Percentiles rank a stretch among this genome's conserved stretches.
Conservation (phyloP, 2,113 vertebrate genomes). For the Melanostigma gelatinosum region DNA sequence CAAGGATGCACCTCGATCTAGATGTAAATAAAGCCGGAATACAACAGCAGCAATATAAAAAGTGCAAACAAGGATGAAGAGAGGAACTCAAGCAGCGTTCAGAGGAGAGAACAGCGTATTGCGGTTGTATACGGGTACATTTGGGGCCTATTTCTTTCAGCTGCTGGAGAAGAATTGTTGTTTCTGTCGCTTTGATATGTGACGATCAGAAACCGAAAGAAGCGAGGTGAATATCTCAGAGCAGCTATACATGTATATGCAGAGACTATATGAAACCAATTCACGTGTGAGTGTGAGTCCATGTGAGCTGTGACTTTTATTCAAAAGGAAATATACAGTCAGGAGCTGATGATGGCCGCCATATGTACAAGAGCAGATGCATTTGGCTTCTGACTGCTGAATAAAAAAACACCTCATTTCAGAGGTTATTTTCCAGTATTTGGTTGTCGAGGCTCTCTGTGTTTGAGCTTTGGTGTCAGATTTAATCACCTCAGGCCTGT, state of each 20-base stretch:
- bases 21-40: not conserved
- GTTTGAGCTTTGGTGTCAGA: constrained; percentile 26
- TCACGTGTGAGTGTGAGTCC: not conserved
- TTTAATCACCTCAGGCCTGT: constrained; percentile 22
- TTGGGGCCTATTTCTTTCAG: constrained; percentile 18
- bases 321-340: not conserved
- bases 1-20: not conserved
- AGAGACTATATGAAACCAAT: not conserved
- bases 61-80: not conserved
- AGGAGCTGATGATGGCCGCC: not conserved
- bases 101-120: constrained; percentile 7
- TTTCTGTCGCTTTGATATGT: constrained; percentile 30
- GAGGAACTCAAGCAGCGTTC: constrained; percentile 5
- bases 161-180: constrained; percentile 22
- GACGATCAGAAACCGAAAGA: constrained; percentile 21
- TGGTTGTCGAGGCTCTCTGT: not conserved
- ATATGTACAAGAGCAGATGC: not conserved
- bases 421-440: constrained; percentile 5
- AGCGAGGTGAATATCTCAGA: constrained; percentile 23
- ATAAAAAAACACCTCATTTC: constrained; percentile 12
- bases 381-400: not conserved
- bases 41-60: not conserved
- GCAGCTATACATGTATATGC: not conserved
- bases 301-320: constrained; percentile 26
- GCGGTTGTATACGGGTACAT: constrained; percentile 45